Conservation (phyloP, 1,140 invertebrate genomes). For the Eriocheir sinensis region DNA sequence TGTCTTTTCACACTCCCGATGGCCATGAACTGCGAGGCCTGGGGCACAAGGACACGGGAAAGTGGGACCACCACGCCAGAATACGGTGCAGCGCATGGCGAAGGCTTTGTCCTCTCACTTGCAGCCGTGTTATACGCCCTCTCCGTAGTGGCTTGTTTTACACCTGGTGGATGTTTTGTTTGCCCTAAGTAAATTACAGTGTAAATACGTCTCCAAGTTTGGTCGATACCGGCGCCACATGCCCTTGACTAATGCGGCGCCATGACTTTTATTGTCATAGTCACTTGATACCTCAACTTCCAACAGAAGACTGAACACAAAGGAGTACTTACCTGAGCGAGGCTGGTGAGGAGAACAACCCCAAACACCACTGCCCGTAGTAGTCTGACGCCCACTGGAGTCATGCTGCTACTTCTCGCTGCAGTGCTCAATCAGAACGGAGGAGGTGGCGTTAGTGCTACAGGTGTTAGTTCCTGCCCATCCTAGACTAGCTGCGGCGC, state of each 20-base stretch:
- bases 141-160: no score
- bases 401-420: not conserved
- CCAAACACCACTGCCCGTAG: not conserved
- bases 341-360: not conserved
- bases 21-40: not conserved
- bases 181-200: no score
- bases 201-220: no score
- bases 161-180: no score
- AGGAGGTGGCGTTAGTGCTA: slow-evolving; percentile 6
- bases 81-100: not conserved
- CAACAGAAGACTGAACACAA: not conserved
- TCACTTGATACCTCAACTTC: no score
- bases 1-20: not conserved
- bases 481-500: not conserved
- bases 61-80: not conserved
- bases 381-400: not conserved
- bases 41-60: not conserved
- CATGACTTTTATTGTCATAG: no score
- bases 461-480: not conserved
- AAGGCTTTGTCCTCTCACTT: not conserved
- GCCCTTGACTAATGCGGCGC: no score
- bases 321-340: not conserved
- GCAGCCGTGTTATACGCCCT: no score
- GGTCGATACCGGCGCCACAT: no score
- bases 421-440: not conserved